Conservation (phyloP, 2,113 vertebrate species). For the Catharus bicknelli region DNA sequence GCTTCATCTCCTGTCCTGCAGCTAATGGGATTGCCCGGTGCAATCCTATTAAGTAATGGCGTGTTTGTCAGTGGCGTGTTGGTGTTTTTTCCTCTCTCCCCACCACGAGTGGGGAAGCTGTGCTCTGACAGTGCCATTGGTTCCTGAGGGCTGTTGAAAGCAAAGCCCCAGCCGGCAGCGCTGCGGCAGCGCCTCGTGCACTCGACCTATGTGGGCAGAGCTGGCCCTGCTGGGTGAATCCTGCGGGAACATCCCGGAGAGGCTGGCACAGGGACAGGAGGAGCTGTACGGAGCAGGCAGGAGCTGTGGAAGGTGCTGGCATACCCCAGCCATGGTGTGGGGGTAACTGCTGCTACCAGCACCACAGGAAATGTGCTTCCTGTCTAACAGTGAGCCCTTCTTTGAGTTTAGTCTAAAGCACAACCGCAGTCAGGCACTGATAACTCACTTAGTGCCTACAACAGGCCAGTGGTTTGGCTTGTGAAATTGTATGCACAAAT, state of each 20-base stretch:
- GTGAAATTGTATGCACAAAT: neutral
- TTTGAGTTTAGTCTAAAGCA: neutral
- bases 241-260: neutral
- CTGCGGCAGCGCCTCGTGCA: accelerated
- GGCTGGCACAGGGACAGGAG: accelerated
- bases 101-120: neutral
- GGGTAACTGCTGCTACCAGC: neutral
- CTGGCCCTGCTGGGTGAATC: neutral
- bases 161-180: accelerated
- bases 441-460: neutral
- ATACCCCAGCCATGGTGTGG: accelerated
- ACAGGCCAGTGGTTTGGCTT: neutral
- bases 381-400: neutral
- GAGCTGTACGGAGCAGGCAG: accelerated
- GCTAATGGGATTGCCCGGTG: neutral
- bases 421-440: neutral
- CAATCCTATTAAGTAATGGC: neutral
- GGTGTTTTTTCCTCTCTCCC: neutral
- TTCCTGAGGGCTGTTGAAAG: neutral
- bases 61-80: no score
- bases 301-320: neutral
- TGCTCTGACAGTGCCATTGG: accelerated
- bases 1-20: neutral
- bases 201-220: neutral
- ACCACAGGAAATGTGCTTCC: neutral